Evolutionary conservation across 1,140 invertebrate genomes (phyloP), one percentile per base, ranked within the genome.

Genomic region (Phenacoccus solenopsis): DNA sequence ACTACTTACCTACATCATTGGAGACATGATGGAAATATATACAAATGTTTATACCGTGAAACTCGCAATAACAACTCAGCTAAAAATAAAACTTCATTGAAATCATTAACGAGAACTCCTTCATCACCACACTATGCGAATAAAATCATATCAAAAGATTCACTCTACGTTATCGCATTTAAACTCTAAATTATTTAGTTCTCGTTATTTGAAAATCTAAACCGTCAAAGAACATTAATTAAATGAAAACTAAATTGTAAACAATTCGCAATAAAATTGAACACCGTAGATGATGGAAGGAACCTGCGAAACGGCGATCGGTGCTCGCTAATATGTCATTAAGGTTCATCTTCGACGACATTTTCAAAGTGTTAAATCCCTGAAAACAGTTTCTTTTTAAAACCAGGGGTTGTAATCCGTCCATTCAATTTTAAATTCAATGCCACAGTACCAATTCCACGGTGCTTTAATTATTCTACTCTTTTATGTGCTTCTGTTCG

Each of bases 351-450:
- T 49, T 49, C 38, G 38, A 49, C 38, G 38, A 49, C 38, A 49
- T 49, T 49, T n/a, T 49, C 38, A 49, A 49, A 49, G 38, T 49
- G 38, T 49, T 49, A 49, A 49, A 49, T 49, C 38, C 38, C 38
- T 49, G 38, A 49, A 49, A 49, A 49, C 38, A n/a, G 38, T 49
- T 49, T 49, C 38, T 49, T 49, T 32, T 49, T 49, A 10, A 49
- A n/a, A 16, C 13, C 38, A 2, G 38, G 38, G 38, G 38, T 49
- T 49, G 38, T 49, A 49, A 49, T 49, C 38, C 38, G 13, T 49
- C 38, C 20, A 49, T 49, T 49, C 38, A 49, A 49, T 49, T 49
- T 49, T 49, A 49, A 49, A 49, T 49, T 49, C 38, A 49, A 49
- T 49, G 38, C 38, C 20, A n/a, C n/a, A n/a, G 16, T 16, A 49